These are phyloP conservation scores for Galeopsomyia nigrocyanea DNA, from an alignment of 2,888 invertebrate genomes.

Conservation along the genomic window DNA sequence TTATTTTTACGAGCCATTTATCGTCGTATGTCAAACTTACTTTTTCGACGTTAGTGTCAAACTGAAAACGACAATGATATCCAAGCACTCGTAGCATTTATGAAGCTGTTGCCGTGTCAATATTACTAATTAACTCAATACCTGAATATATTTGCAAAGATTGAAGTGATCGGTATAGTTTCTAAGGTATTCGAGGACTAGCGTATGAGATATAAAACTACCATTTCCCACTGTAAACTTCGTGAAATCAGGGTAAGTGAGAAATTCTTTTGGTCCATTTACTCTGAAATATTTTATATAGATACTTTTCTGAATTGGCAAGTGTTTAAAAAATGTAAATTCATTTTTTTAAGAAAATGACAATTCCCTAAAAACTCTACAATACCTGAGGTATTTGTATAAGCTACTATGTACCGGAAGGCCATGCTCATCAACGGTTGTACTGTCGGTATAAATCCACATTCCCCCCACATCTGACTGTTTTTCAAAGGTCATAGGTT, in stretches of 20 bases:
- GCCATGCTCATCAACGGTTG: conserved; percentile 76
- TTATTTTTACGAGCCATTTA: conserved; percentile 71
- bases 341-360: no score
- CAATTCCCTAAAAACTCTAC: no score
- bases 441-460: conserved; percentile 81
- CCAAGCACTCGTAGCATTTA: neutral
- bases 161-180: conserved; percentile 76
- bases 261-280: conserved; percentile 85
- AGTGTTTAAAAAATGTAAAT: neutral
- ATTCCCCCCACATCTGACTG: conserved; percentile 80
- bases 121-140: conserved; percentile 58
- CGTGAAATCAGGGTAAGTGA: conserved; percentile 82
- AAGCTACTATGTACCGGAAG: conserved; percentile 83
- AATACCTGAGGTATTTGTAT: conserved; percentile 81
- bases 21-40: conserved; percentile 63
- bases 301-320: neutral
- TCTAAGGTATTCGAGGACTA: conserved; percentile 79
- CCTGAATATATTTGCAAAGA: conserved; percentile 75
- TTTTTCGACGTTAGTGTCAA: conserved; percentile 69
- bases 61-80: conserved; percentile 61
- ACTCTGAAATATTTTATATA: conserved; percentile 70
- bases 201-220: conserved; percentile 77
- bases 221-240: conserved; percentile 72
- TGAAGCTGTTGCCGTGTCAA: neutral
- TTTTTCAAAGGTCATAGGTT: conserved; percentile 79